Percentiles rank a stretch among this genome's conserved stretches.
Conservation (phyloP, 2,797 vertebrate species). For the Phalloptychus januarius region DNA sequence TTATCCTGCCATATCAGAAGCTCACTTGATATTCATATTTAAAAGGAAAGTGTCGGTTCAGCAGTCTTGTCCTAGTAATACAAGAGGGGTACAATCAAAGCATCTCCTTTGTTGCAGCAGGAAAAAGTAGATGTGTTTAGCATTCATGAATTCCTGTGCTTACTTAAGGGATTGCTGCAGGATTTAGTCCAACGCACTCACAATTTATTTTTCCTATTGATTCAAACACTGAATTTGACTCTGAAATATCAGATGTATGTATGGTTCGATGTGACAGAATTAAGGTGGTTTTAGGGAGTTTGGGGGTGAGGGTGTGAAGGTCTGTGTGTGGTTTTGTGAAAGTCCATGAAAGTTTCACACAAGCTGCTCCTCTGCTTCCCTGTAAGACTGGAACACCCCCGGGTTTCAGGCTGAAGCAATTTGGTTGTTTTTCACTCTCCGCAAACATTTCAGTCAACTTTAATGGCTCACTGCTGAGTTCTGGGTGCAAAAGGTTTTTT, state of each 20-base stretch:
- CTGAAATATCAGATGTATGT: constrained; percentile 54
- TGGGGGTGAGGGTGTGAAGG: not conserved
- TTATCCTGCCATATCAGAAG: constrained; percentile 55
- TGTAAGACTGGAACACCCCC: constrained; percentile 4
- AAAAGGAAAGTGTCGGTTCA: constrained; percentile 67
- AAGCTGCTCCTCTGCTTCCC: constrained; percentile 16
- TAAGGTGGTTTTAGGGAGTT: constrained; percentile 25
- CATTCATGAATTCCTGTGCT: constrained; percentile 70
- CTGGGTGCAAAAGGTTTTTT: constrained; percentile 30
- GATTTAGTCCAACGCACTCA: constrained; percentile 67
- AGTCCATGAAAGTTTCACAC: constrained; percentile 26
- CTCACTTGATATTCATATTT: constrained; percentile 70
- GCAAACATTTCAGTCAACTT: constrained; percentile 50
- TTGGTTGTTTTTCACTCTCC: constrained; percentile 50
- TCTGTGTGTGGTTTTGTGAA: constrained; percentile 24
- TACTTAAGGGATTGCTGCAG: constrained; percentile 60
- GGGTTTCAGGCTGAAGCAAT: constrained; percentile 45
- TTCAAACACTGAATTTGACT: constrained; percentile 65
- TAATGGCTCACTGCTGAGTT: constrained; percentile 27
- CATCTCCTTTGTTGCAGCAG: constrained; percentile 54
- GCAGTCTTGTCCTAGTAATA: constrained; percentile 56
- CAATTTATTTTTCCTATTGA: constrained; percentile 62
- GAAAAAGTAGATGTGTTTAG: constrained; percentile 57
- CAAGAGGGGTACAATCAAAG: constrained; percentile 60
- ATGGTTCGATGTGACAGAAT: constrained; percentile 26